Evolutionary conservation across 2,113 vertebrate genomes (phyloP).

Genomic region (Cyphomyrus plagiostoma): DNA sequence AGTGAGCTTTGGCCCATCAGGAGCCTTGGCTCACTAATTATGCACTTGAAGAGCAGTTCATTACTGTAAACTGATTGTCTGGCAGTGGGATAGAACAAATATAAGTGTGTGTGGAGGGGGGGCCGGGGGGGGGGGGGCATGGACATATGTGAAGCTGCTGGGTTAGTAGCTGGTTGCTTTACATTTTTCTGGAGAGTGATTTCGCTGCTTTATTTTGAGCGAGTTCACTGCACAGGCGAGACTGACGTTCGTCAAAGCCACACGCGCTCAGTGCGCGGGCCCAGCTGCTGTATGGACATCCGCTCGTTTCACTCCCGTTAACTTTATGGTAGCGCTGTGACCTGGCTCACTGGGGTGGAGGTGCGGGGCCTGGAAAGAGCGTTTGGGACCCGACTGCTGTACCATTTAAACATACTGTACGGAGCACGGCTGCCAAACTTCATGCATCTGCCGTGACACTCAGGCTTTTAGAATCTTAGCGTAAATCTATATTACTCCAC

Average conservation of each 20-base stretch:
- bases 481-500: too few relatives aligned
- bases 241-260: not conserved
- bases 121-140: not conserved
- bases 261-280: not conserved
- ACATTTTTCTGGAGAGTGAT: not conserved
- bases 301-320: not conserved
- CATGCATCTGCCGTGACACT: too few relatives aligned
- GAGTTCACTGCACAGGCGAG: not conserved
- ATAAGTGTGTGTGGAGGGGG: not conserved
- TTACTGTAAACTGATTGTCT: not conserved
- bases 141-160: not conserved
- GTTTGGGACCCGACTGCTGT: not conserved
- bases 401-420: not conserved
- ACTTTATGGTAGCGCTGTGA: not conserved
- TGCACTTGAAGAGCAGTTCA: not conserved
- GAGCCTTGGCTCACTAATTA: not conserved
- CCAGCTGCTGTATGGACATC: not conserved
- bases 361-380: not conserved
- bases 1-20: not conserved
- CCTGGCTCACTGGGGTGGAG: not conserved
- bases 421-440: not conserved
- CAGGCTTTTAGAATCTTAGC: too few relatives aligned
- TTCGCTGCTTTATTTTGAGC: not conserved
- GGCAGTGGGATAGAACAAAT: not conserved
- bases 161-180: not conserved